Conservation (phyloP, 2,888 invertebrate genomes). For the Lathronympha strigana region DNA sequence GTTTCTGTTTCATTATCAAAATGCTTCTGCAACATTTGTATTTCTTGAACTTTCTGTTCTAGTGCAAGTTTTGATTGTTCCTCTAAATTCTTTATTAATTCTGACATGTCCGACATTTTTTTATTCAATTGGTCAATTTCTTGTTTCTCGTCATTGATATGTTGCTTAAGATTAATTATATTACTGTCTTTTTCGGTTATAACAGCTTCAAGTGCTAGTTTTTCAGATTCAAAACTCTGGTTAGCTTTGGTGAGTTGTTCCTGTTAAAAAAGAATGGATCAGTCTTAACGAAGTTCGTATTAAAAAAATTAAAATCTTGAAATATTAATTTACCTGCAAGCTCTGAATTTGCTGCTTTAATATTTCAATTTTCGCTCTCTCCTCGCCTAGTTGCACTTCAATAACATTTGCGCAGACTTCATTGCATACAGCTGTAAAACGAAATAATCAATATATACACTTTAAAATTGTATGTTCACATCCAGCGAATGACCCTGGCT, state of each 20-base stretch:
- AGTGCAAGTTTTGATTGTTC: slow-evolving; percentile 6
- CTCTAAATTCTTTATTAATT: slow-evolving; percentile 1
- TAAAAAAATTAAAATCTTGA: not conserved
- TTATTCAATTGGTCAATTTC: slow-evolving; percentile 52
- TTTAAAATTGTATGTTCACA: too few relatives aligned
- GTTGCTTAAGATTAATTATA: slow-evolving; percentile 66
- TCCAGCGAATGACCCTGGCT: too few relatives aligned
- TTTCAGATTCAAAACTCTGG: slow-evolving; percentile 58
- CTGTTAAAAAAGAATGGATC: slow-evolving; percentile 55
- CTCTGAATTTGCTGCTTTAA: slow-evolving; percentile 66
- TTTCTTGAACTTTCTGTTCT: slow-evolving; percentile 7
- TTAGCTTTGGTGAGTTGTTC: slow-evolving; percentile 53
- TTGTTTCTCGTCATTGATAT: slow-evolving; percentile 68
- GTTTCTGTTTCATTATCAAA: slow-evolving; percentile 7
- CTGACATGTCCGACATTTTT: not conserved
- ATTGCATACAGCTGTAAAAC: slow-evolving; percentile 67
- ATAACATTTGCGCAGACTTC: slow-evolving; percentile 76
- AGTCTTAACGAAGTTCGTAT: not conserved
- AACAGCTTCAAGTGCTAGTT: slow-evolving; percentile 51
- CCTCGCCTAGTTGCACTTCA: slow-evolving; percentile 75
- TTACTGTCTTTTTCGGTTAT: slow-evolving; percentile 64
- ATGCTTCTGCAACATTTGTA: not conserved
- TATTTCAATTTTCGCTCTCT: slow-evolving; percentile 67
- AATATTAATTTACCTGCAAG: slow-evolving; percentile 60
- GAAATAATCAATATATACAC: not conserved